A percentile compares a stretch with the other conserved stretches of the same genome.
phyloP scores from a whole-genome alignment of 2,888 invertebrate species.

The Lasioglossum lativentre region DNA sequence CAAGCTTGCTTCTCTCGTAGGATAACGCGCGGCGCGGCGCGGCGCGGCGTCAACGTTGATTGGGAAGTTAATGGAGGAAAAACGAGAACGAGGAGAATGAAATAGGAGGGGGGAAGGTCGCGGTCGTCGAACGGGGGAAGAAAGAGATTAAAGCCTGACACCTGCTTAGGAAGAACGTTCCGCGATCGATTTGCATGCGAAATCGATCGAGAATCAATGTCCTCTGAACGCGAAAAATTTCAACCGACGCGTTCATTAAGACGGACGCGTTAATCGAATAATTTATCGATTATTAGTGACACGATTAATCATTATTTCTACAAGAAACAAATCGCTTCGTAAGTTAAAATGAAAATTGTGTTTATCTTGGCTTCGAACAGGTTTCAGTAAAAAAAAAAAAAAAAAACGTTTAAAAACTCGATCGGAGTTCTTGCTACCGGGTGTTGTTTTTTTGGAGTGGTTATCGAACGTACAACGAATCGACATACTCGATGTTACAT shows the following conservation, averaged over 20 bases:
- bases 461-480: neutral
- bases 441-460: neutral
- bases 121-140: constrained; percentile 64
- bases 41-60: constrained; percentile 71
- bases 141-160: constrained; percentile 28
- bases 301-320: neutral
- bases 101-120: constrained; percentile 68
- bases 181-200: neutral
- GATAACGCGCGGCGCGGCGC: too few species aligned
- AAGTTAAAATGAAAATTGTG: neutral
- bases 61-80: constrained; percentile 67
- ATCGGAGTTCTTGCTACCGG: neutral
- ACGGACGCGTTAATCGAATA: neutral
- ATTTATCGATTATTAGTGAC: neutral
- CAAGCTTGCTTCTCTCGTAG: constrained; percentile 16
- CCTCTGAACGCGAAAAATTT: neutral
- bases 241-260: neutral
- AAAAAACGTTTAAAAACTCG: neutral
- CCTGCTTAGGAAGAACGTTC: neutral
- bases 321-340: neutral
- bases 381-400: neutral
- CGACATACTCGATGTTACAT: neutral
- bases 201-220: neutral
- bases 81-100: constrained; percentile 33
- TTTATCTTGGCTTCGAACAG: neutral